Percentiles rank a stretch among this genome's conserved stretches.
Conservation (phyloP, 2,797 vertebrate genomes). For the Chaunax sp. region DNA sequence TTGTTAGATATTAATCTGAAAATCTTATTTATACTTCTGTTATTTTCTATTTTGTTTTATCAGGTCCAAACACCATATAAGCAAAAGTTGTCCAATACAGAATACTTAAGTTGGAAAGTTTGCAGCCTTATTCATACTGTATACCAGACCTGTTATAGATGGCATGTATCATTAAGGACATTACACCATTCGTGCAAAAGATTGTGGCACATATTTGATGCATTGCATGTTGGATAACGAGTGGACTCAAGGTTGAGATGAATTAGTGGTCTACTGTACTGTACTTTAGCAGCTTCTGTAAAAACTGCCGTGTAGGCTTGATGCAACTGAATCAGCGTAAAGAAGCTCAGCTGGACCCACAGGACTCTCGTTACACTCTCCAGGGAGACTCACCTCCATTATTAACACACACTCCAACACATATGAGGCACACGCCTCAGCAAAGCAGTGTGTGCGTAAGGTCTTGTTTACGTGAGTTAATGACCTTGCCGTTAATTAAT, state of each 20-base stretch:
- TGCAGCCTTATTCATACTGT: background rate
- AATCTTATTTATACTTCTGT: background rate
- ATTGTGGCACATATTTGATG: background rate
- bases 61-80: background rate
- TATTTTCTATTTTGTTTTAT: background rate
- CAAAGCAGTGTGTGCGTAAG: constrained; percentile 4
- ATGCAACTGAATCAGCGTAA: constrained; percentile 13
- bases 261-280: background rate
- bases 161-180: background rate
- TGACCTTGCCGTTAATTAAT: constrained; percentile 56
- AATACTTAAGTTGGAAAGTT: background rate
- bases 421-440: constrained; percentile 16
- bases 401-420: constrained; percentile 54
- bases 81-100: background rate
- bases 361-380: constrained; percentile 50
- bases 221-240: background rate
- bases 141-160: background rate
- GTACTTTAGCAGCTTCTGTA: constrained; percentile 12
- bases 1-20: background rate
- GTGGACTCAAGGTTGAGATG: background rate
- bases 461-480: constrained; percentile 65
- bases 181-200: background rate
- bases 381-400: constrained; percentile 57
- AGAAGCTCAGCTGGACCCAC: constrained; percentile 46
- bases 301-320: constrained; percentile 37